Evolutionary conservation across 1,140 invertebrate species (phyloP), one percentile per base, ranked within the genome.

Genomic region (Akabosia matsudoensis): DNA sequence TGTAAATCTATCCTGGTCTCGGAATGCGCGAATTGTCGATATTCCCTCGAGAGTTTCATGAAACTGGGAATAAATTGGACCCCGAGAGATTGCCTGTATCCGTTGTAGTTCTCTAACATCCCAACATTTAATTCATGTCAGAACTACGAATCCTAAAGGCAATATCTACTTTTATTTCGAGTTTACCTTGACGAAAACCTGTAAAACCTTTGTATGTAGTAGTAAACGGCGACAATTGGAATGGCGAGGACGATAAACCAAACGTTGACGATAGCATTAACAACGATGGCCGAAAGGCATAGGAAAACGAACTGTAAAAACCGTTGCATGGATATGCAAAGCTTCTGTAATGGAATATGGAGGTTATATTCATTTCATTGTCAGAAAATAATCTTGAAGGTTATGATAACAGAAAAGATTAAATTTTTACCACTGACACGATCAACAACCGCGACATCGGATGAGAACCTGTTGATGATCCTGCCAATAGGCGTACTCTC

Each of bases 261-360:
- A 1, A 90, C 90, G 14, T 90, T 90, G 16, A 91, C 87, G 22
- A 88, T 85, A 0, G 88, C 87, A 84, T 93, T 92, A 13, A 93
- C 89, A 14, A 92, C 80, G 74, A 92, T 88, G 3, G 91, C 91
- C 1, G 91, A 92, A 1, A 88, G 83, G 80, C 92, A 93, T 0
- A 93, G 84, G 26, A 93, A 85, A 0, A 89, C 86, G 78, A 93
- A 91, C 82, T 91, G 91, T 18, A 90, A 85, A 81, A 93, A 86
- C 33, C 91, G 87, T 81, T 91, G 90, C 72, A 92, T 88, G 1
- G 91, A 90, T 37, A 89, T 91, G 13, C 90, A 89, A 34, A 94
- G 87, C 90, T 93, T 93, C 91, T 93, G 84, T 14, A 85, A 83
- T 80, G 76, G 7, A 7, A 45, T 56, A 56, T 45, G 18, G 37